Evolutionary conservation across 1,140 invertebrate species (phyloP).

Genomic region (Micrasema minimum): DNA sequence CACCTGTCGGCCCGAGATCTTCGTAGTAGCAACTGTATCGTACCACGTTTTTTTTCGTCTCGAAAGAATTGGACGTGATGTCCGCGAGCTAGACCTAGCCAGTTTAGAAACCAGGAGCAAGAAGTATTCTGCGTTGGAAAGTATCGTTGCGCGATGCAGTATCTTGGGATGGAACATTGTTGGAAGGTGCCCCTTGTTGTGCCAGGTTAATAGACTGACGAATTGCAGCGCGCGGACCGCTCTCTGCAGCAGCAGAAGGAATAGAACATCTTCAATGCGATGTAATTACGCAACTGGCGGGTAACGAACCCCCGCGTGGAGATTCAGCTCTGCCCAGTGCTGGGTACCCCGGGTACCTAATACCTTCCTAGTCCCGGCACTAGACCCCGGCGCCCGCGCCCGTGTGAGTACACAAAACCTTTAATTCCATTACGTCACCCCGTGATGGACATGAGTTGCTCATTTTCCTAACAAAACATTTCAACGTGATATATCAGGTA

Average conservation of each 20-base stretch:
- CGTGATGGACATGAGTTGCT: background rate
- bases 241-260: background rate
- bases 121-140: background rate
- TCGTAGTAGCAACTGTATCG: conserved; percentile 29
- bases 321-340: background rate
- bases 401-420: background rate
- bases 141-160: background rate
- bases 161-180: background rate
- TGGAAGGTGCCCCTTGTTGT: background rate
- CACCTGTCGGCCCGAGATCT: conserved; percentile 19
- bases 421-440: conserved; percentile 22
- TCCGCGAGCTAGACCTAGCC: background rate
- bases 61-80: conserved; percentile 12
- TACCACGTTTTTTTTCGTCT: conserved; percentile 25
- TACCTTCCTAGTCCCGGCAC: no score
- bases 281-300: conserved; percentile 27
- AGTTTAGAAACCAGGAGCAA: background rate
- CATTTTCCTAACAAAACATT: conserved; percentile 6
- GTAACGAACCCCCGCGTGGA: conserved; percentile 23
- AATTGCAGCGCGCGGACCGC: background rate
- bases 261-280: conserved; percentile 15
- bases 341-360: no score
- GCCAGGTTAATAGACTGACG: conserved; percentile 1
- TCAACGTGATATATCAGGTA: background rate
- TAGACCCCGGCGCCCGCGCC: no score